Base-by-base conservation (phyloP, 2,113 vertebrate species). In the Strix uralensis region DNA sequence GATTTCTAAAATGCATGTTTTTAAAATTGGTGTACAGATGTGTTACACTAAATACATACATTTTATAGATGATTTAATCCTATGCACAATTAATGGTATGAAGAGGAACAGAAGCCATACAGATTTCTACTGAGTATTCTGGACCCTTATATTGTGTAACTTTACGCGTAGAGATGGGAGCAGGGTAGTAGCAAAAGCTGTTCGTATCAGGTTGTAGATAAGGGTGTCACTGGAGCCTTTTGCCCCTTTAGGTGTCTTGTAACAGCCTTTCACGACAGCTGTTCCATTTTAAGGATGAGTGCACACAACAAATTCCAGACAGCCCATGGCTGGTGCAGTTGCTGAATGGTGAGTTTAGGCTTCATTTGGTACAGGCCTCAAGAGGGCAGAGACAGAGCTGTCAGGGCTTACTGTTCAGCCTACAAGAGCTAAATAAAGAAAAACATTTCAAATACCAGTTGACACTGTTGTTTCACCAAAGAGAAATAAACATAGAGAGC, bases 271-370 rank as follows among this genome's bases (percentile, higher is more conserved):
- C 93, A 89, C 69, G 75, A 80, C 98, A 98, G 98, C 98, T 98
- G 98, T 96, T 98, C 95, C 82, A 63, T 97, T 98, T 97, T 97
- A 97, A 97, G 96, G 97, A 97, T 98, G 97, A 96, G 85, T 79
- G 92, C 97, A 96, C 97, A 97, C 96, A 95, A 97, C 97, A 96
- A 94, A 98, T 98, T 98, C 98, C 98, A 98, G 98, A 95, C 94
- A 81, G 96, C 97, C 97, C 94, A 29, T 58, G 87, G 96, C 91
- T 2, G 7, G 70, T 55, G 62, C 97, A 96, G 96, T 98, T 97
- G 95, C 96, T 97, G 94, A 96, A 97, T 96, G 92, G 97, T 90
- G 96, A 98, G 96, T 97, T 98, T 81, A 96, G 95, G 96, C 96
- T 97, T 98, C 96, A 62, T 87, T 98, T 95, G 95, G 89, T 96